Base-by-base conservation (phyloP, 2,797 vertebrate species). In the Chloroceryle amazona region DNA sequence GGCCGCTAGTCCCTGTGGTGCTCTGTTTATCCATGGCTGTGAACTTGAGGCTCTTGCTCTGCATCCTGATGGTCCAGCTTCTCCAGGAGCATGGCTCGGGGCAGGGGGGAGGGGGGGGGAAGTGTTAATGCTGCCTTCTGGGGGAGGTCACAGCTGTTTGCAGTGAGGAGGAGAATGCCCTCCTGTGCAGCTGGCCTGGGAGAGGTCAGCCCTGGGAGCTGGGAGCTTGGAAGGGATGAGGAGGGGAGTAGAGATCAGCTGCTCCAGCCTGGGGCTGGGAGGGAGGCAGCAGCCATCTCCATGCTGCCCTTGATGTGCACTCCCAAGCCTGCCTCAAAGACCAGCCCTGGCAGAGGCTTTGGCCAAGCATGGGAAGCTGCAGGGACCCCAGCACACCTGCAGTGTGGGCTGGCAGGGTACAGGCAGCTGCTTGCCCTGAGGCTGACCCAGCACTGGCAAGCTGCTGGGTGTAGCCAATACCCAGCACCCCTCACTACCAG, bases 201-300 rank as follows among this genome's bases (percentile, higher is more conserved):
- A 95, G 95, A 90, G 92, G 92, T 97, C 95, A 97, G 92, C 65
- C 88, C 76, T 3, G 13, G 67, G 55, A 83, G 65, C 26, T 37
- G 37, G 37, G 37, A 37, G 37, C 11, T 73, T 0, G 11, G 54
- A 51, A 23, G 25, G 81, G 67, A 73, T 90, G 88, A 93, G 81
- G 46, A 91, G 79, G 42, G 35, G 82, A 84, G 66, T 0, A 0
- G 62, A 62, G 33, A 86, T 86, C 57, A 73, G 86, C 88, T 87
- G 70, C 78, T 81, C 22, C 13, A 4, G 51, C 37, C 65, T 4
- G 5, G n/a, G 13, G 37, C 66, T 81, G 87, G 49, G 54, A 89
- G 20, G 49, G 42, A 80, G 68, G 39, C 3, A 8, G 52, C 41
- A 31, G 54, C 33, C 39, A 18, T 58, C 42, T 63, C 74, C 2